phyloP scores from a whole-genome alignment of 2,113 vertebrate genomes.

The Thunnus maccoyii region DNA sequence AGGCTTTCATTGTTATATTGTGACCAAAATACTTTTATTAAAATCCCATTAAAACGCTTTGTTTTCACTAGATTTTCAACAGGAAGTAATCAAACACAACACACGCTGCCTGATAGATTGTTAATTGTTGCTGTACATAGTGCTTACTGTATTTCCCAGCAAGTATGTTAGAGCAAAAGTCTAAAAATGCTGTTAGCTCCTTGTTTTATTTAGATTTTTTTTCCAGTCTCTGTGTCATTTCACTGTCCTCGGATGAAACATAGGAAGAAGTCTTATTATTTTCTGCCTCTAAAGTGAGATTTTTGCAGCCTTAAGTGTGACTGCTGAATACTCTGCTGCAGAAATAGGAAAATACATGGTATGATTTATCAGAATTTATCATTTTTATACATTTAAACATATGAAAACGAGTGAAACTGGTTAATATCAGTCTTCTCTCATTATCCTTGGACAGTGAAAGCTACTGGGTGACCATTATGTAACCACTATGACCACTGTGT shows the following conservation, averaged over 20 bases:
- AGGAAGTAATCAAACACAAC: constrained; percentile 37
- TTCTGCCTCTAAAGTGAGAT: constrained; percentile 14
- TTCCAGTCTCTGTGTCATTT: constrained; percentile 20
- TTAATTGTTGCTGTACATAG: constrained; percentile 75
- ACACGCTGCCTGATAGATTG: constrained; percentile 24
- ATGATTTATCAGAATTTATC: neutral
- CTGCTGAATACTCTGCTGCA: neutral
- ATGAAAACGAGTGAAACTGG: neutral
- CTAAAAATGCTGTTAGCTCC: constrained; percentile 30
- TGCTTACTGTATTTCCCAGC: constrained; percentile 57
- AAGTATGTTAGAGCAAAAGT: constrained; percentile 35
- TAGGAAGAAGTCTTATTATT: neutral
- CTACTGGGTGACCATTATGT: constrained; percentile 36
- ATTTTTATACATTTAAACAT: neutral
- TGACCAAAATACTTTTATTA: constrained; percentile 49
- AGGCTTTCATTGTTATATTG: constrained; percentile 22
- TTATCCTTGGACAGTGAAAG: constrained; percentile 30
- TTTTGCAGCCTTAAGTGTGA: neutral
- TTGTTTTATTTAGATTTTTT: constrained; percentile 1
- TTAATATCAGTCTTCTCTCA: neutral
- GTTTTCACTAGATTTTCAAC: neutral
- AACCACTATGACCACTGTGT: constrained; percentile 80
- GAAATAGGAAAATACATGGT: neutral
- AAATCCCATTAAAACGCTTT: neutral
- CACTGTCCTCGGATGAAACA: constrained; percentile 26